Base-by-base conservation (phyloP, 2,113 vertebrate genomes). In the Ranitomeya imitator region DNA sequence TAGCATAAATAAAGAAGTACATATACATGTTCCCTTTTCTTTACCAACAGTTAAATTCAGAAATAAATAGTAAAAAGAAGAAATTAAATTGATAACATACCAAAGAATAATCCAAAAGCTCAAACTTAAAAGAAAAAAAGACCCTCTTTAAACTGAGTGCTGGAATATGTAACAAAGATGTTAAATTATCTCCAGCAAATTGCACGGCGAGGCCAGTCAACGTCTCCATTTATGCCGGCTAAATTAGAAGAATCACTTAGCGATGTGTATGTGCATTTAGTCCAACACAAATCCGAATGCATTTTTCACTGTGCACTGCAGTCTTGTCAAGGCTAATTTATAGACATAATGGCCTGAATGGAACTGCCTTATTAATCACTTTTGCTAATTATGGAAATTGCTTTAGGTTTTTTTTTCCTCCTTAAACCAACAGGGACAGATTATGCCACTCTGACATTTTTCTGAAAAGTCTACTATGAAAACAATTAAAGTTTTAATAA, bases 291-390 rank as follows among this genome's bases (percentile, higher is more conserved):
- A 79, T 85, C 81, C 74, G 85, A 85, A 84, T 21, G 74, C 60
- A 79, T 89, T 82, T 89, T 84, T 85, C 74, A 78, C 61, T 57
- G 87, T 26, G 52, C 73, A 85, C 74, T 85, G 81, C 87, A 89
- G 87, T 85, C 60, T 89, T 89, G 87, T 89, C 87, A 89, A 84
- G 87, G 74, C 87, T 89, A 89, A 89, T 89, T 89, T 85, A 89
- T 89, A 89, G 87, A 85, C 82, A 79, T 89, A 89, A 89, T 89
- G 81, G 82, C 61, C 79, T 79, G 82, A 89, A 79, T 85, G 82
- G 87, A 89, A 79, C 81, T 89, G 87, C 81, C 82, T 89, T 85
- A 89, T 89, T 85, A 89, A 89, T 89, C 87, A 89, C 87, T 79
- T 85, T 84, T 79, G 87, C 87, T 89, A 89, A 89, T 89, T 89